A percentile compares a stretch with the other conserved stretches of the same genome.
These are phyloP conservation scores for Ammodytes dubius DNA, from an alignment of 2,113 vertebrate genomes.

Conservation along the genomic window DNA sequence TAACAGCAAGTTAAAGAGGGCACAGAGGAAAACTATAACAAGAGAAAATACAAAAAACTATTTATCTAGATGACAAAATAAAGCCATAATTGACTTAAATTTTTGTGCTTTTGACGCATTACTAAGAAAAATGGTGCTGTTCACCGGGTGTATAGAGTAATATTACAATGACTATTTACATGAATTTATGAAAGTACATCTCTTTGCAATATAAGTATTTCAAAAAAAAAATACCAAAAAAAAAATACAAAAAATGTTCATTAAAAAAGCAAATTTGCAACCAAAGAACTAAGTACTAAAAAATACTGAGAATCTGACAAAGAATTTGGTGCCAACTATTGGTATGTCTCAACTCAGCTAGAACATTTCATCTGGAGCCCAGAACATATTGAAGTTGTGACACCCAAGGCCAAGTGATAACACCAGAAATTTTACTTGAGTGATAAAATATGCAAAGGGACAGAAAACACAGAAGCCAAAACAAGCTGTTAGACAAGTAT, in stretches of 20 bases:
- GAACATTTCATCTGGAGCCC: too few relatives aligned
- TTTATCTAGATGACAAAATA: neutral
- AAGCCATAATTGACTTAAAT: neutral
- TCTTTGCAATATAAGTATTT: too few relatives aligned
- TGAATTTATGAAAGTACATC: too few relatives aligned
- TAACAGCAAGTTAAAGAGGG: too few relatives aligned
- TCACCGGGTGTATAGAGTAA: too few relatives aligned
- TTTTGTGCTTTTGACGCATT: neutral
- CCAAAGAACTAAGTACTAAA: neutral
- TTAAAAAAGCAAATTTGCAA: neutral
- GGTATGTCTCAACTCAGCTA: too few relatives aligned
- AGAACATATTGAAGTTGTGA: neutral
- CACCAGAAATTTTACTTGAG: neutral
- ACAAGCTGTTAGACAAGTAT: neutral
- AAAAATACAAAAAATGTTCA: neutral
- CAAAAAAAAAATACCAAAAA: too few relatives aligned
- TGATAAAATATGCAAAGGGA: neutral
- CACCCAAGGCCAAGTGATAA: neutral
- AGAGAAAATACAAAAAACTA: neutral
- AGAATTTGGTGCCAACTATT: neutral
- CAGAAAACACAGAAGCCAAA: neutral
- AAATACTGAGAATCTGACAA: neutral
- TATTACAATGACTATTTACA: too few relatives aligned
- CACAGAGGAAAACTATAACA: neutral
- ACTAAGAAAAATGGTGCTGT: too few relatives aligned